Evolutionary conservation across 2,113 vertebrate species (phyloP).

Genomic region (Noctilio leporinus): DNA sequence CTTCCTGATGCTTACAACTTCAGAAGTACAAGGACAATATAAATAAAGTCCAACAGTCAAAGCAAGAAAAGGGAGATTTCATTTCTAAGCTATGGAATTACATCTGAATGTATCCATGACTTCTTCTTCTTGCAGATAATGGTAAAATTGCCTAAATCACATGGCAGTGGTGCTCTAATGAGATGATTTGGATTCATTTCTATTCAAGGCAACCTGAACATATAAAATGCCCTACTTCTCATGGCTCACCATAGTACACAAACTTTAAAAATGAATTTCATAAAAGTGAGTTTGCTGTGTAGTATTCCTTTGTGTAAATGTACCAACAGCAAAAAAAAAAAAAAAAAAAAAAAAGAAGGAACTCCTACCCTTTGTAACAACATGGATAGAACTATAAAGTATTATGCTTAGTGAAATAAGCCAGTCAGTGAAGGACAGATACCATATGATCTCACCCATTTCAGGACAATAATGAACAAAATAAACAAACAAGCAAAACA

Average conservation of each 20-base stretch:
- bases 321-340: too few species aligned
- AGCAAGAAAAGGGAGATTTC: slow-evolving; percentile 4
- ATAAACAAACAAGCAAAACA: too few species aligned
- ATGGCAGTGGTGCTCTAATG: slow-evolving; percentile 28
- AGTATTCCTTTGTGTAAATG: too few species aligned
- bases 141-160: slow-evolving; percentile 57
- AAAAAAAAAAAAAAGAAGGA: too few species aligned
- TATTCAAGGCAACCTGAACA: slow-evolving; percentile 43
- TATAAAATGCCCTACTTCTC: slow-evolving; percentile 32
- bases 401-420: too few species aligned
- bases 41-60: slow-evolving; percentile 6
- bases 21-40: slow-evolving; percentile 19
- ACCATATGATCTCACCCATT: too few species aligned
- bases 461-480: too few species aligned
- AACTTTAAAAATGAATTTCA: background rate
- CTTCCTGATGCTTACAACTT: background rate
- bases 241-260: background rate
- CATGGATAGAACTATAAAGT: too few species aligned
- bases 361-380: too few species aligned
- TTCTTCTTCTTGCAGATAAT: slow-evolving; percentile 59
- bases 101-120: slow-evolving; percentile 45
- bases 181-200: slow-evolving; percentile 57
- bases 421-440: too few species aligned
- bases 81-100: slow-evolving; percentile 30
- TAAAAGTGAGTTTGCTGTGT: background rate